A percentile compares a stretch with the other conserved stretches of the same genome.
These are phyloP conservation scores for Ondatra zibethicus DNA, from an alignment of 2,113 vertebrate species.

Conservation along the genomic window DNA sequence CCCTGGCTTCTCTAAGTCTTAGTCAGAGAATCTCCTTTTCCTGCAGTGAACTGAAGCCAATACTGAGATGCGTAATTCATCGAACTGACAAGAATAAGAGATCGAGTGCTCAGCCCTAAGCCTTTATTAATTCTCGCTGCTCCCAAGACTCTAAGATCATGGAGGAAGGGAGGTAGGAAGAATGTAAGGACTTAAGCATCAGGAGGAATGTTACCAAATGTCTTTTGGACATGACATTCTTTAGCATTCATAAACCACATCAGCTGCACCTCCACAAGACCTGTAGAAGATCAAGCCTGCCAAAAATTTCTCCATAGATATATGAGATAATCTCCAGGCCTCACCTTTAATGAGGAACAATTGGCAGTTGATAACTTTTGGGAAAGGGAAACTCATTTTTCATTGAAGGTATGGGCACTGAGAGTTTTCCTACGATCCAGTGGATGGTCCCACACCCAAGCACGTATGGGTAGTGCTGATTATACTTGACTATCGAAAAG, in stretches of 20 bases:
- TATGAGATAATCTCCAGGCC: not conserved
- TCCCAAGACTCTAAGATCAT: not conserved
- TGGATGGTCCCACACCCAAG: too few species aligned
- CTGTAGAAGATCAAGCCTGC: not conserved
- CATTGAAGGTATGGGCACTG: not conserved
- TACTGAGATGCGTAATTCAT: not conserved
- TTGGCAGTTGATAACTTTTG: not conserved
- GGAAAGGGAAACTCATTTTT: not conserved
- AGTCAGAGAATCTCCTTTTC: not conserved
- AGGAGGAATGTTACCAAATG: not conserved
- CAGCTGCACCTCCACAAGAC: too few species aligned
- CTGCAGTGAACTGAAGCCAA: not conserved
- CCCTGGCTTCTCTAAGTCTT: not conserved
- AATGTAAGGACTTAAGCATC: not conserved
- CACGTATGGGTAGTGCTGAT: not conserved
- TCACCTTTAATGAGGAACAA: not conserved
- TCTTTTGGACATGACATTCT: too few species aligned
- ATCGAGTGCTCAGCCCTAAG: too few species aligned
- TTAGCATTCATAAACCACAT: too few species aligned
- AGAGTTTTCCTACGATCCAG: not conserved
- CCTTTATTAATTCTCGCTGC: not conserved
- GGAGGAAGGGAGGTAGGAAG: not conserved
- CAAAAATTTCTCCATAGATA: not conserved
- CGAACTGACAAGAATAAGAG: not conserved
- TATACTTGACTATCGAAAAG: not conserved